Conservation (phyloP, 2,113 vertebrate species). For the Rallus limicola region DNA sequence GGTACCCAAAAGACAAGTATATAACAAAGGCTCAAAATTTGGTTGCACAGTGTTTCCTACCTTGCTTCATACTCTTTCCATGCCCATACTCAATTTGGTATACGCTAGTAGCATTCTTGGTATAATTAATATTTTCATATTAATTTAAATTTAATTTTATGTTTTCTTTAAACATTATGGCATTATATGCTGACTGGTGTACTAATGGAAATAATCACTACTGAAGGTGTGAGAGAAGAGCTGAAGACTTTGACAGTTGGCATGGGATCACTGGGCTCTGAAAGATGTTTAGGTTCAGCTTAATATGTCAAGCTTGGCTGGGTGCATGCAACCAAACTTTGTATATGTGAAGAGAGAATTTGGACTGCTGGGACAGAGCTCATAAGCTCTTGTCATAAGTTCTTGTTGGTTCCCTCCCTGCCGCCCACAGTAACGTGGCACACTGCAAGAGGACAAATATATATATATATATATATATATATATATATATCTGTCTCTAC, state of each 20-base stretch:
- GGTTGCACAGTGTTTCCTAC: not conserved
- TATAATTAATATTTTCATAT: not conserved
- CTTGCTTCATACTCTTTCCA: not conserved
- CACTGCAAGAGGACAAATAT: not conserved
- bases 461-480: not conserved
- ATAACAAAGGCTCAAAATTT: not conserved
- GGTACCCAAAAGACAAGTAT: not conserved
- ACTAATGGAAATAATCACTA: not conserved
- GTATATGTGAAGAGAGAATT: not conserved
- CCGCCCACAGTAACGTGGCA: not conserved
- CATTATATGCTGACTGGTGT: not conserved
- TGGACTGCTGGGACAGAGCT: not conserved
- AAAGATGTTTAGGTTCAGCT: not conserved
- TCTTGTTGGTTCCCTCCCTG: not conserved
- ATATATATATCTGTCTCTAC: not conserved
- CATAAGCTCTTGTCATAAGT: not conserved
- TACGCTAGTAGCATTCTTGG: not conserved
- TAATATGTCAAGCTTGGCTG: not conserved
- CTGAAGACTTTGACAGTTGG: not conserved
- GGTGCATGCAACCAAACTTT: not conserved
- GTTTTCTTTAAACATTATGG: not conserved
- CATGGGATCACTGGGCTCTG: not conserved
- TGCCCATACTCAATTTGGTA: not conserved
- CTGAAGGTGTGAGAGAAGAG: not conserved
- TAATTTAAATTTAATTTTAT: not conserved